phyloP scores from a whole-genome alignment of 2,113 vertebrate species.

The Urocolius indicus region DNA sequence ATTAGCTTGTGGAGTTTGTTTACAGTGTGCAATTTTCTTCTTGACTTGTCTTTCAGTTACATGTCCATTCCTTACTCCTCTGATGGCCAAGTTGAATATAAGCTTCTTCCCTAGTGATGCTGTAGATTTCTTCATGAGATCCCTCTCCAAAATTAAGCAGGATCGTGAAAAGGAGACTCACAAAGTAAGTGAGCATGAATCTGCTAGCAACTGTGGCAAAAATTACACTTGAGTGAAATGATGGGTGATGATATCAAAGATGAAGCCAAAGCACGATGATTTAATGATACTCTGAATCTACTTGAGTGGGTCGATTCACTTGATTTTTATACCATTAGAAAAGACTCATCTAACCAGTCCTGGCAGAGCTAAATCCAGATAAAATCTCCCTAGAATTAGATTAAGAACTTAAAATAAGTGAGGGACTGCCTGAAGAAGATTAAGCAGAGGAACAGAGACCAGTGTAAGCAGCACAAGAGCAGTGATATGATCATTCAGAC shows the following conservation, averaged over 20 bases:
- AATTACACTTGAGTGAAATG: not conserved
- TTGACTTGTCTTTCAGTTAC: slow-evolving; percentile 8
- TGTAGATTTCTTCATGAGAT: slow-evolving; percentile 57
- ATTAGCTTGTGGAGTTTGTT: not conserved
- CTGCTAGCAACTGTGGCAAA: not conserved
- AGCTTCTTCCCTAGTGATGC: not conserved
- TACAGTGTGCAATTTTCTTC: not conserved
- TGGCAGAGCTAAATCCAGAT: slow-evolving; percentile 1
- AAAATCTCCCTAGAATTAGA: not conserved
- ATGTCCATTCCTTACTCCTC: slow-evolving; percentile 27
- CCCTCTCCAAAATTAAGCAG: slow-evolving; percentile 49
- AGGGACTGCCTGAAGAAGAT: not conserved
- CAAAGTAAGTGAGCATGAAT: not conserved
- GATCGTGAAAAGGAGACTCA: slow-evolving; percentile 21
- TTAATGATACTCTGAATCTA: not conserved
- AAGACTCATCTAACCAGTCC: not conserved
- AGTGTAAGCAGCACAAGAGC: not conserved
- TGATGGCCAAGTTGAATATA: slow-evolving; percentile 7
- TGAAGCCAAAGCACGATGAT: not conserved
- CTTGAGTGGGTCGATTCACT: not conserved
- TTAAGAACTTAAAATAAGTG: not conserved
- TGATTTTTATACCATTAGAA: not conserved
- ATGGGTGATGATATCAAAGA: not conserved
- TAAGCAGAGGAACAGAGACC: not conserved
- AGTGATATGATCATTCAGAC: not conserved